Conservation (phyloP, 2,888 invertebrate species). For the Cheilosia grossa region DNA sequence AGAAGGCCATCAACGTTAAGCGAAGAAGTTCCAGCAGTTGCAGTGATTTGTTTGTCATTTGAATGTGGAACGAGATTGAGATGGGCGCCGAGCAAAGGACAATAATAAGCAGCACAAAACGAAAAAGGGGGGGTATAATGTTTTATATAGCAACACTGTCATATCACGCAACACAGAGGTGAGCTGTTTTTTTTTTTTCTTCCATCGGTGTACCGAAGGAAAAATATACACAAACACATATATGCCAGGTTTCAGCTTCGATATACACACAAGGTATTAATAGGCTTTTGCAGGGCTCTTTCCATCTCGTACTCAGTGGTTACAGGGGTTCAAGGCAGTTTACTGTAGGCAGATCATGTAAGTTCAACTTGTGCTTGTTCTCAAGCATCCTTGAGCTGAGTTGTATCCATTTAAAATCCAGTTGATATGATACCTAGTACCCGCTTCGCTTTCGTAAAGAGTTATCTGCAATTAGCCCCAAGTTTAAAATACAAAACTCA, state of each 20-base stretch:
- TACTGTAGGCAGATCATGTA: constrained; percentile 4
- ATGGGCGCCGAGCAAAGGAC: constrained; percentile 39
- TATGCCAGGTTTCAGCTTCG: constrained; percentile 39
- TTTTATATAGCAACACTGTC: constrained; percentile 2
- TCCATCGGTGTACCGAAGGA: constrained; percentile 11
- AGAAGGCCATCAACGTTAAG: constrained; percentile 80
- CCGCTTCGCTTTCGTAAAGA: too few relatives aligned
- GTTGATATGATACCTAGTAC: too few relatives aligned
- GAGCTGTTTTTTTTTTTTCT: constrained; percentile 6
- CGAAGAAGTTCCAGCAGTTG: constrained; percentile 82
- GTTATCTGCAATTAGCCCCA: too few relatives aligned
- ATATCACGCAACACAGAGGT: constrained; percentile 16
- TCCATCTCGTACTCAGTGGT: neutral
- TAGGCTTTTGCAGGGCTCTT: neutral
- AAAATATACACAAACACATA: constrained; percentile 4
- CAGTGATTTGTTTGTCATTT: constrained; percentile 83
- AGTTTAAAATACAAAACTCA: too few relatives aligned
- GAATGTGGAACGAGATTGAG: constrained; percentile 60
- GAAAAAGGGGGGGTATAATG: neutral
- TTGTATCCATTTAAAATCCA: too few relatives aligned
- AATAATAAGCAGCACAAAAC: constrained; percentile 45
- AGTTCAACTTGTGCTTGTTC: neutral
- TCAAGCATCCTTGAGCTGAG: neutral
- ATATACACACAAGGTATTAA: neutral
- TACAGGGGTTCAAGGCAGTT: constrained; percentile 46